phyloP scores from a whole-genome alignment of 2,113 vertebrate genomes.

The Meriones unguiculatus region DNA sequence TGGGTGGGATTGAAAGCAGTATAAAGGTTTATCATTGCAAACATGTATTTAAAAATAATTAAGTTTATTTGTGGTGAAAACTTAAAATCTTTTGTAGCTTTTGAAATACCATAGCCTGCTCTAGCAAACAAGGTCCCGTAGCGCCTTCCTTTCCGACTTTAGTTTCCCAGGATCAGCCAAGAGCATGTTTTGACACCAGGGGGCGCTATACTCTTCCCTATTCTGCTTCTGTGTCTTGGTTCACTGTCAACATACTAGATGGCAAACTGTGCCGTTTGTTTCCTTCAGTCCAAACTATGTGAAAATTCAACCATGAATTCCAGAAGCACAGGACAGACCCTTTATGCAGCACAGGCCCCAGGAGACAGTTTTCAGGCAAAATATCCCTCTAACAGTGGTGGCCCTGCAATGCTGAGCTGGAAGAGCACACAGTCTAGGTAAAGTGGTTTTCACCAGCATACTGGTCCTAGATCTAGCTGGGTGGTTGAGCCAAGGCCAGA shows the following conservation, averaged over 20 bases:
- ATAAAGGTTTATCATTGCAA: not conserved
- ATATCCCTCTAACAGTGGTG: not conserved
- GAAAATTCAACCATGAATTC: slow-evolving; percentile 69
- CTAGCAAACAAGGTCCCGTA: not conserved
- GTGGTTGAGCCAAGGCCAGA: not conserved
- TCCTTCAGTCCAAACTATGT: slow-evolving; percentile 75
- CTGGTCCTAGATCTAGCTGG: not conserved
- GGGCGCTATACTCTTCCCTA: slow-evolving; percentile 77
- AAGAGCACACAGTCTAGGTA: not conserved
- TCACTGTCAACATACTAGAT: slow-evolving; percentile 42
- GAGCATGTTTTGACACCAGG: slow-evolving; percentile 65
- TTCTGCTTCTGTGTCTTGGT: not conserved
- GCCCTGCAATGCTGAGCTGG: not conserved
- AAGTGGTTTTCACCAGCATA: not conserved
- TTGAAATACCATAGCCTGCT: not conserved
- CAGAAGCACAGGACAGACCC: slow-evolving; percentile 71
- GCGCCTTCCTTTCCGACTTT: not conserved
- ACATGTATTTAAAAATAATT: not conserved
- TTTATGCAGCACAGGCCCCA: slow-evolving; percentile 55
- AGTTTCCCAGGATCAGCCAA: not conserved
- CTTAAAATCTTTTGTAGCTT: not conserved
- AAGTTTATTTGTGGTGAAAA: not conserved
- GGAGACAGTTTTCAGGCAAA: slow-evolving; percentile 50
- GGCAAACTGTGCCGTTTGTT: slow-evolving; percentile 68
- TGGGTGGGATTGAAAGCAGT: not conserved